Evolutionary conservation across 2,888 invertebrate species (phyloP).

Genomic region (Electrophaes corylata): DNA sequence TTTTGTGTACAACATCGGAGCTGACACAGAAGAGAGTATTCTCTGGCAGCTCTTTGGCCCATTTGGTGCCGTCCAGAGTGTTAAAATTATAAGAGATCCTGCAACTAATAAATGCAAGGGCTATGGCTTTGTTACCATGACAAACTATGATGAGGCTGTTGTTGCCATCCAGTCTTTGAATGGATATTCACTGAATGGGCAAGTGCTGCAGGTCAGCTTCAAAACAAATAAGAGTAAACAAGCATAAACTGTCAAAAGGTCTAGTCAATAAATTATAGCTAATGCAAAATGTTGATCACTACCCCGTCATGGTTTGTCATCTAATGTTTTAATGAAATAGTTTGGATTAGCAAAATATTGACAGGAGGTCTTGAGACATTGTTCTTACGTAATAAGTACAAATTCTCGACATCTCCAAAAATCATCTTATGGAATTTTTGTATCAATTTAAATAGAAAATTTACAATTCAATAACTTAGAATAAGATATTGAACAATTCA

Average conservation of each 20-base stretch:
- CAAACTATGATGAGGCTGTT: slow-evolving; percentile 98
- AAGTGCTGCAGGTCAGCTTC: slow-evolving; percentile 98
- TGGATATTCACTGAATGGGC: slow-evolving; percentile 97
- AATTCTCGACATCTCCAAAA: slow-evolving; percentile 37
- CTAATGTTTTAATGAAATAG: slow-evolving; percentile 53
- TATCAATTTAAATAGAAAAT: slow-evolving; percentile 21
- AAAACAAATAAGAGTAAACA: slow-evolving; percentile 94
- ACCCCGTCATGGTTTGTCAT: slow-evolving; percentile 79
- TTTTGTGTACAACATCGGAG: slow-evolving; percentile 96
- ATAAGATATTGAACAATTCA: slow-evolving; percentile 30
- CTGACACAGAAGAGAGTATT: slow-evolving; percentile 95
- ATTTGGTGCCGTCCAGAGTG: slow-evolving; percentile 98
- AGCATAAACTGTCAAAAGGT: slow-evolving; percentile 76
- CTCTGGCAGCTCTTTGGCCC: slow-evolving; percentile 98
- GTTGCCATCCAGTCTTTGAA: slow-evolving; percentile 98
- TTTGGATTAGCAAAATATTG: slow-evolving; percentile 58
- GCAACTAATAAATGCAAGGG: slow-evolving; percentile 99
- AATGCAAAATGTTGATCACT: slow-evolving; percentile 83
- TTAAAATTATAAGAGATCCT: slow-evolving; percentile 97
- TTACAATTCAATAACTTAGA: slow-evolving; percentile 23
- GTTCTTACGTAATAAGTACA: slow-evolving; percentile 61
- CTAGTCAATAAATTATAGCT: slow-evolving; percentile 85
- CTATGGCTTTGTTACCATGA: slow-evolving; percentile 99
- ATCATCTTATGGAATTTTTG: slow-evolving; percentile 12
- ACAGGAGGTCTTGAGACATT: slow-evolving; percentile 51